Evolutionary conservation across 2,797 vertebrate genomes (phyloP), one percentile per base, ranked within the genome.

Genomic region (Serranus cabrilla): DNA sequence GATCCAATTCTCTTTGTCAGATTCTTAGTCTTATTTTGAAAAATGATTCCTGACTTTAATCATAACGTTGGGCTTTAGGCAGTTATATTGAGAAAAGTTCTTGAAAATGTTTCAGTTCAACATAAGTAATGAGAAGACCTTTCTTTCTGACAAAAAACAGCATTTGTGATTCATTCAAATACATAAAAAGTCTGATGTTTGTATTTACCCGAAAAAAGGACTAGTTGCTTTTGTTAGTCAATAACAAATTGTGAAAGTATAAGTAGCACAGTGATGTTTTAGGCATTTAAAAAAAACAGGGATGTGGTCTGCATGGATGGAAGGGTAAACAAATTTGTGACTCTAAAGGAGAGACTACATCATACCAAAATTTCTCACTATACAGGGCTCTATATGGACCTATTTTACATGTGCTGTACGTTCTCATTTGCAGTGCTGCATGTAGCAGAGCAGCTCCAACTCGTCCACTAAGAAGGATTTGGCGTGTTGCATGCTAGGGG

Each of bases 401-500:
- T 21, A 10, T 13, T 45, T 9, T n/a, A 12, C 37, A 50, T 13
- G 40, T 17, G 8, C 61, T 27, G 37, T 13, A 37, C n/a, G 68
- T 59, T 55, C 80, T 81, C 61, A 31, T 80, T 76, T 74, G 54
- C 57, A 45, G 34, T 0, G 43, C 11, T 63, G 63, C 66, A n/a
- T 46, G 56, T 2, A 37, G 59, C 64, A 21, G 17, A 50, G 51
- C 54, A 11, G 69, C 66, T 27, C 59, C 11, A 3, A 23, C 50
- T 54, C 8, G 74, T 83, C 80, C 71, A 66, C 51, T 73, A 57
- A 20, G 66, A 66, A 52, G 57, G 50, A 76, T 78, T 34, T 66
- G 71, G 62, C 17, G 17, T 14, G 59, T 74, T 72, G 65, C 45
- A 21, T 71, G 85, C 80, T 57, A n/a, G 39, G 55, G 74, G 71